Evolutionary conservation across 2,888 invertebrate species (phyloP), one percentile per base, ranked within the genome.

Genomic region (Dyspetes luteomarginatus): DNA sequence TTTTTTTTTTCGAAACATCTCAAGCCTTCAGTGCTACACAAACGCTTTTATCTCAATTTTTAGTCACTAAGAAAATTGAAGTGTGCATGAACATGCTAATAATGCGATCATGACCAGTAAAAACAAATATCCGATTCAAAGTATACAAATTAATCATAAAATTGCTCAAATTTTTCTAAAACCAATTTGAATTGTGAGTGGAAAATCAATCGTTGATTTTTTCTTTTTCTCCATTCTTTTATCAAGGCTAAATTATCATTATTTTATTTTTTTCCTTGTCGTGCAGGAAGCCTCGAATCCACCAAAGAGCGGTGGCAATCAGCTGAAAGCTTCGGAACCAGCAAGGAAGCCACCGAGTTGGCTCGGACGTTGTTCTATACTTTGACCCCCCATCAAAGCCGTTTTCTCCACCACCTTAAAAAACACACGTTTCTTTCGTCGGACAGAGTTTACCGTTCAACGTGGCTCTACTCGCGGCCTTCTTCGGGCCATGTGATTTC

Each of bases 251-350:
- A 9, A 9, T 4, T 24, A 19, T 52, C 7, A 68, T 68, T 41
- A 22, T 77, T 76, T 55, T 60, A 45, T 45, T 17, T n/a, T 19
- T 72, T 80, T 74, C 84, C 84, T 28, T 60, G 12, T 43, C 55
- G 48, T 28, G 3, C 90, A 97, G 97, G 97, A 97, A 94, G 97
- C 97, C 89, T 97, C 96, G 90, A 97, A 97, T 93, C 97, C 97
- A 86, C 96, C 96, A 69, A 96, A 97, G 92, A 95, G 95, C 83
- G 96, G 97, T 85, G 94, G 93, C 67, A 96, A 96, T 92, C 96
- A 96, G 92, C 92, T 97, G 90, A 95, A 95, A 93, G 94, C 95
- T 83, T 94, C 94, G 90, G 97, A 97, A 92, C 95, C 95, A 89
- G 95, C 95, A 92, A 95, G 95, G 93, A 97, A 97, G 93, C 95